These are phyloP conservation scores for Cepaea nemoralis DNA, from an alignment of 1,140 invertebrate species.

Conservation along the genomic window DNA sequence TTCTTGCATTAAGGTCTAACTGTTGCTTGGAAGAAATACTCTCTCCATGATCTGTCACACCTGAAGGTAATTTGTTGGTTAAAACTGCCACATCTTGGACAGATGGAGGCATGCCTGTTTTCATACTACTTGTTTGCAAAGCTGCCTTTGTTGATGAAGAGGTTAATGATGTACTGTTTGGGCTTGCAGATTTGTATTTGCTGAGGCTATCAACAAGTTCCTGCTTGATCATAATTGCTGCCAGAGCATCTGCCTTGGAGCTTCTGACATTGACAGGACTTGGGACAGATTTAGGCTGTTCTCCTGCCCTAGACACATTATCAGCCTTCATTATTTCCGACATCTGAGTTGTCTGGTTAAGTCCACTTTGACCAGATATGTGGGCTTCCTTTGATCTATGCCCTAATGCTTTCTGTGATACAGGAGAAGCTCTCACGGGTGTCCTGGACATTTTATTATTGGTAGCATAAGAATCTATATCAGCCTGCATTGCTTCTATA, in stretches of 20 bases:
- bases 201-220: constrained; percentile 17
- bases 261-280: background rate
- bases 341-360: background rate
- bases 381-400: background rate
- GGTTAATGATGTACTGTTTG: background rate
- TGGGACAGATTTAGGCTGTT: background rate
- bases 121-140: background rate
- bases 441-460: background rate
- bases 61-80: background rate
- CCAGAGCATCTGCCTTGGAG: constrained; percentile 9
- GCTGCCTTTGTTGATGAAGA: background rate
- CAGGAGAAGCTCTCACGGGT: background rate
- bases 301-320: background rate
- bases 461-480: background rate
- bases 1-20: background rate
- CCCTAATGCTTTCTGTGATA: background rate
- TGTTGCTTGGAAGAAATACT: background rate
- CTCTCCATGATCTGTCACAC: background rate
- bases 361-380: background rate
- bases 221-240: constrained; percentile 26
- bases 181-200: background rate
- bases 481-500: constrained; percentile 31
- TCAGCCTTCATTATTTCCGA: background rate
- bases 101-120: background rate
- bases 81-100: background rate